Evolutionary conservation across 2,113 vertebrate genomes (phyloP).

Genomic region (Galeopterus variegatus): DNA sequence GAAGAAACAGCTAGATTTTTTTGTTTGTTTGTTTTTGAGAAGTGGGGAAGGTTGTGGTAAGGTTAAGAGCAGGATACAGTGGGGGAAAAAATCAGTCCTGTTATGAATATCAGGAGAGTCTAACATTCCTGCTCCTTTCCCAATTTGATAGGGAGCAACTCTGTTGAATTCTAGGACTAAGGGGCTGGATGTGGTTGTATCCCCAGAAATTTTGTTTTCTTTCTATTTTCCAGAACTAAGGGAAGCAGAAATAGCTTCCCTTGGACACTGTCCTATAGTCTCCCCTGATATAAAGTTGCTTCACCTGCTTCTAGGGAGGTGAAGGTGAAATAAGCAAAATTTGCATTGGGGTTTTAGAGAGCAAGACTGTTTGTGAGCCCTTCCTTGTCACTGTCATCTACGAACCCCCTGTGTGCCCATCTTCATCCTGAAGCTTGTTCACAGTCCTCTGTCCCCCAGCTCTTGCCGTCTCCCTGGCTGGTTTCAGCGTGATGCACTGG

Average conservation of each 20-base stretch:
- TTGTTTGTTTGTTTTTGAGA: too few relatives aligned
- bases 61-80: not conserved
- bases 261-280: not conserved
- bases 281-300: not conserved
- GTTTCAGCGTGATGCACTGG: not conserved
- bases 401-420: not conserved
- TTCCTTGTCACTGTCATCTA: not conserved
- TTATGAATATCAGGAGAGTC: not conserved
- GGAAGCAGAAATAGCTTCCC: not conserved
- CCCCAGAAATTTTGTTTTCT: not conserved
- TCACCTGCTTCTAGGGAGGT: not conserved
- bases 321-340: not conserved
- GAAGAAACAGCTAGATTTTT: not conserved
- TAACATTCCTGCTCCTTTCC: not conserved
- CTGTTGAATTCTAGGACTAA: not conserved
- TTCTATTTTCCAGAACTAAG: not conserved
- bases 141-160: not conserved
- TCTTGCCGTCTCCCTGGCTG: not conserved
- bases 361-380: not conserved
- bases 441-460: not conserved
- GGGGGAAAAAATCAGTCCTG: not conserved
- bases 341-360: not conserved
- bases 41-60: too few relatives aligned
- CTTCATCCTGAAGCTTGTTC: not conserved
- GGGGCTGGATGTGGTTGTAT: not conserved